A percentile compares a stretch with the other conserved stretches of the same genome.
These are phyloP conservation scores for Acrobasis repandana DNA, from an alignment of 2,888 invertebrate genomes.

Conservation along the genomic window DNA sequence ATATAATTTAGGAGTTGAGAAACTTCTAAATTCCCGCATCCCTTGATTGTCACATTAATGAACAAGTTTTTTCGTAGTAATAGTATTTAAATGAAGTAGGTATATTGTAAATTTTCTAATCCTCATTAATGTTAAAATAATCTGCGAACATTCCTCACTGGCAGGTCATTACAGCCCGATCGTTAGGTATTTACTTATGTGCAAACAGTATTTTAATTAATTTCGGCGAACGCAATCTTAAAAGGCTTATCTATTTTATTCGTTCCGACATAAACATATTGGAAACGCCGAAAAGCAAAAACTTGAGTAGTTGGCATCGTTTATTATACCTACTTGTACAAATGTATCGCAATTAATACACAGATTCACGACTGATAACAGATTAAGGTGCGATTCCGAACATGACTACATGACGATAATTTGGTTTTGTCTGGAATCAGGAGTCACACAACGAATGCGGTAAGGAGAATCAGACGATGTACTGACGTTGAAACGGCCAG, in stretches of 20 bases:
- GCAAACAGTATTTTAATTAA: conserved; percentile 9
- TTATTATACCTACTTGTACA: background rate
- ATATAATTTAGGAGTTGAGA: too few species aligned
- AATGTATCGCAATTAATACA: conserved; percentile 13
- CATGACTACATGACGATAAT: too few species aligned
- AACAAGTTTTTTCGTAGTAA: too few species aligned
- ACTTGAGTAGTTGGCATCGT: background rate
- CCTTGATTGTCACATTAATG: too few species aligned
- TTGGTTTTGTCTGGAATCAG: too few species aligned
- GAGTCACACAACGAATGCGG: too few species aligned
- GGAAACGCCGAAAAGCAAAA: background rate
- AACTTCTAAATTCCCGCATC: too few species aligned
- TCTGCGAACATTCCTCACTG: background rate
- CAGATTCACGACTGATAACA: conserved; percentile 7
- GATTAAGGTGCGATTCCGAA: conserved; percentile 2
- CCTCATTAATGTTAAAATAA: background rate
- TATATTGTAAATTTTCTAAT: background rate
- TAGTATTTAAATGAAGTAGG: too few species aligned
- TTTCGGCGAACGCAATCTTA: background rate
- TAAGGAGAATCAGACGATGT: too few species aligned
- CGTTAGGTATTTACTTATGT: conserved; percentile 1
- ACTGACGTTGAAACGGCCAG: too few species aligned
- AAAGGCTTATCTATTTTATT: conserved; percentile 1
- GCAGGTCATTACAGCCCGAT: background rate
- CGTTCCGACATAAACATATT: conserved; percentile 10